These are phyloP conservation scores for Pampusana beccarii DNA, from an alignment of 2,113 vertebrate genomes.

Conservation along the genomic window DNA sequence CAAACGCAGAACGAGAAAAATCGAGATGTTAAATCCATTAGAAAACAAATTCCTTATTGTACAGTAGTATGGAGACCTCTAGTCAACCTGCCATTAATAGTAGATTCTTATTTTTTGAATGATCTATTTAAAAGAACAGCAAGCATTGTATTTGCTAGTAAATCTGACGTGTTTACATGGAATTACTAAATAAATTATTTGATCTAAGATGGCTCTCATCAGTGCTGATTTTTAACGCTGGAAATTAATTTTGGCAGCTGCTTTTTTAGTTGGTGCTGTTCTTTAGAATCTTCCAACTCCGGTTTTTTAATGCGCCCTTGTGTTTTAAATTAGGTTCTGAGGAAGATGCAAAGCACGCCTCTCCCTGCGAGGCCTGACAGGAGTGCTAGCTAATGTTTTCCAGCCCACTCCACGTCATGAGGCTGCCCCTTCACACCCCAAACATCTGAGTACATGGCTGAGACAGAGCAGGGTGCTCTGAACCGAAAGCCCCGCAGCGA, in stretches of 20 bases:
- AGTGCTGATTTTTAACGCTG: slow-evolving; percentile 69
- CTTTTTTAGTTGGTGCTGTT: slow-evolving; percentile 33
- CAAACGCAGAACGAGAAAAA: slow-evolving; percentile 54
- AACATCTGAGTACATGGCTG: background rate
- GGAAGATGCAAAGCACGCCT: background rate
- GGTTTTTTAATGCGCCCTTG: background rate
- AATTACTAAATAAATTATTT: slow-evolving; percentile 72
- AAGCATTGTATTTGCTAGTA: slow-evolving; percentile 71
- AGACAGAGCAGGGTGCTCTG: background rate
- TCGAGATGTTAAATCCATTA: slow-evolving; percentile 56
- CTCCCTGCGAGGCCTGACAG: slow-evolving; percentile 2
- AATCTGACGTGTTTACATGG: slow-evolving; percentile 72
- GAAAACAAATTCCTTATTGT: slow-evolving; percentile 59
- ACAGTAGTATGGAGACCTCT: slow-evolving; percentile 69
- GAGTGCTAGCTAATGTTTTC: background rate
- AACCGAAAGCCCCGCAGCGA: background rate
- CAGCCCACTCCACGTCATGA: background rate
- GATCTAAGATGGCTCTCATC: slow-evolving; percentile 68
- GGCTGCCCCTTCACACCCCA: background rate
- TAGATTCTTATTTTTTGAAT: slow-evolving; percentile 74
- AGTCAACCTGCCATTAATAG: slow-evolving; percentile 70
- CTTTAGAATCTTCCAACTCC: slow-evolving; percentile 48
- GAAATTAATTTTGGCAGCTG: slow-evolving; percentile 38
- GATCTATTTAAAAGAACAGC: slow-evolving; percentile 69
- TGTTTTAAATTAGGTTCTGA: slow-evolving; percentile 9